Conservation (phyloP, 2,797 vertebrate genomes). For the Phoeniculus purpureus region DNA sequence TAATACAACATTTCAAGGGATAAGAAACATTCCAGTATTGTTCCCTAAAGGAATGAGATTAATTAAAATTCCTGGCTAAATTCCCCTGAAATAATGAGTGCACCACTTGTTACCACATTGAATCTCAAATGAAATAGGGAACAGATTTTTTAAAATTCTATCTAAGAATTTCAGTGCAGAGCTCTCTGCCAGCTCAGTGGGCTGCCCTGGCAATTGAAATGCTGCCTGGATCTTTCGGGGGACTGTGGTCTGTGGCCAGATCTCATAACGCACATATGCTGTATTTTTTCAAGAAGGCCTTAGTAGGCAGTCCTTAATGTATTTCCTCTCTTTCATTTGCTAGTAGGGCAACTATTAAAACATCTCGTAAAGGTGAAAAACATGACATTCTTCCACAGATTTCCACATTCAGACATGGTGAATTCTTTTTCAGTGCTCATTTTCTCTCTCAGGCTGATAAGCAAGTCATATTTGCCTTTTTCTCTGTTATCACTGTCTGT, state of each 20-base stretch:
- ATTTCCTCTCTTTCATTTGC: neutral
- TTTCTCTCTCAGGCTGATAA: neutral
- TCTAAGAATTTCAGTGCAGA: slow-evolving; percentile 22
- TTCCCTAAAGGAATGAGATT: neutral
- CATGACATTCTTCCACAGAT: neutral
- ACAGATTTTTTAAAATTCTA: slow-evolving; percentile 33
- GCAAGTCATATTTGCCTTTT: neutral
- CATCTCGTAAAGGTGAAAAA: neutral
- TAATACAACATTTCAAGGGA: neutral
- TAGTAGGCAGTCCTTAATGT: neutral
- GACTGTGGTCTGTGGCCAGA: neutral
- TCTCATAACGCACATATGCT: slow-evolving; percentile 8
- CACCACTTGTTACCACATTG: neutral
- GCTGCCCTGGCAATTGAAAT: slow-evolving; percentile 8
- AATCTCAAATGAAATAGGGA: slow-evolving; percentile 4
- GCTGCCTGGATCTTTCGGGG: neutral
- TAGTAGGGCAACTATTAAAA: neutral
- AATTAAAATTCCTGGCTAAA: slow-evolving; percentile 46
- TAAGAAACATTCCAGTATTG: neutral
- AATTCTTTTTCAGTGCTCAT: neutral
- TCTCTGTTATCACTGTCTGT: neutral
- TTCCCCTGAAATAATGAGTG: slow-evolving; percentile 11
- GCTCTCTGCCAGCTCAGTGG: neutral
- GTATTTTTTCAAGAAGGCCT: neutral
- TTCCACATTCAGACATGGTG: neutral